Percentiles rank a stretch among this genome's conserved stretches.
Conservation (phyloP, 1,140 invertebrate genomes). For the Drosophila varians region DNA sequence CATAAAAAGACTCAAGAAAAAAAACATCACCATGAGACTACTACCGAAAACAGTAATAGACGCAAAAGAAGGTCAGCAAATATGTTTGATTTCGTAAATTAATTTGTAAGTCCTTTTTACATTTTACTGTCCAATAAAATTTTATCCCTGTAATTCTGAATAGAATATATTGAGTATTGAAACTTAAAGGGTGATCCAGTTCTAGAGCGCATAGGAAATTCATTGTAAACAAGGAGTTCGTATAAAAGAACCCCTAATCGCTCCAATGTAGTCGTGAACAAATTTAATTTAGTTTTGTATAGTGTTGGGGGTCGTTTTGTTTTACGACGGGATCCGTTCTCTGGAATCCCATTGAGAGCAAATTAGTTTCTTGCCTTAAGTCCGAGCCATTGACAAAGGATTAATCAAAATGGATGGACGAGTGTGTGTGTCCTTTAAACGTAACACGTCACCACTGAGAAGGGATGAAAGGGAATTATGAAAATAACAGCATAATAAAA, state of each 20-base stretch:
- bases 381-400: conserved; percentile 54
- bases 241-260: neutral
- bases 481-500: conserved; percentile 68
- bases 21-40: neutral
- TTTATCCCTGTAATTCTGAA: too few species aligned
- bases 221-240: neutral
- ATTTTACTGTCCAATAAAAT: too few species aligned
- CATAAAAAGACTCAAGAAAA: neutral
- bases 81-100: neutral
- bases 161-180: too few species aligned
- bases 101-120: neutral
- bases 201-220: neutral
- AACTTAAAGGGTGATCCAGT: neutral
- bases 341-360: conserved; percentile 41
- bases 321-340: conserved; percentile 37
- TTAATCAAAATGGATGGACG: conserved; percentile 65
- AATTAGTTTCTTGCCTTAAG: conserved; percentile 63
- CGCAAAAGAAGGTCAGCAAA: neutral
- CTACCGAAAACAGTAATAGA: neutral
- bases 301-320: conserved; percentile 34
- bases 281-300: conserved; percentile 64
- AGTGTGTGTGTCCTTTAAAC: conserved; percentile 29
- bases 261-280: neutral
- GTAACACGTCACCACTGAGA: conserved; percentile 29
- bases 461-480: conserved; percentile 53